Percentiles rank a stretch among this genome's conserved stretches.
Conservation (phyloP, 2,113 vertebrate genomes). For the Poicephalus gulielmi region DNA sequence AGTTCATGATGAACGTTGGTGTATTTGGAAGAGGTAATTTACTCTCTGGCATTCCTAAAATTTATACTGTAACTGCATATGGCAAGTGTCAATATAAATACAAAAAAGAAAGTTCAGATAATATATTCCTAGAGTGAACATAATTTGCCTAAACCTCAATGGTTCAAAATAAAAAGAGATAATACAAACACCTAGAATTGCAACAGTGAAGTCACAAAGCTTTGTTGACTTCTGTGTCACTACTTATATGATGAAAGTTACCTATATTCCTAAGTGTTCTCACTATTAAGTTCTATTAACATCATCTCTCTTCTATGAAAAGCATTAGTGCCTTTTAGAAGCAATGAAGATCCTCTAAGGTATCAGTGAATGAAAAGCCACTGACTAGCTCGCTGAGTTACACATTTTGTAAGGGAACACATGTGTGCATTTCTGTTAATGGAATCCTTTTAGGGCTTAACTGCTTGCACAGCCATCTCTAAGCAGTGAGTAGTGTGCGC, state of each 20-base stretch:
- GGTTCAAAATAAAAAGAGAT: neutral
- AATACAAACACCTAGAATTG: neutral
- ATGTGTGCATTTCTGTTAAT: neutral
- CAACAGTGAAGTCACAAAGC: neutral
- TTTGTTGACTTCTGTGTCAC: neutral
- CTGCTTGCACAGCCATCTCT: neutral
- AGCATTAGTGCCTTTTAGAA: neutral
- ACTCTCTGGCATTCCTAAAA: neutral
- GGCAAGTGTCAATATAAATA: neutral
- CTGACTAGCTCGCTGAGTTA: neutral
- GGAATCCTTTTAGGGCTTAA: neutral
- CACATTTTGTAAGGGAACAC: neutral
- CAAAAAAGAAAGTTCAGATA: conserved; percentile 2
- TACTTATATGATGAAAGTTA: neutral
- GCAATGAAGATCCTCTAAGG: neutral
- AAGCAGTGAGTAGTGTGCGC: neutral
- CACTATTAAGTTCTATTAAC: neutral
- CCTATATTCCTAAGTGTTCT: neutral
- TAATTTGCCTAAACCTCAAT: neutral
- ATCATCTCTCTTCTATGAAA: neutral
- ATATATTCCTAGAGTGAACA: neutral
- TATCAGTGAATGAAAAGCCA: neutral
- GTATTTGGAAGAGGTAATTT: neutral
- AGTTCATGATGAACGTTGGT: neutral
- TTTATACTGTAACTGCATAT: neutral